Conservation (phyloP, 2,797 vertebrate species). For the Falco novaeseelandiae region DNA sequence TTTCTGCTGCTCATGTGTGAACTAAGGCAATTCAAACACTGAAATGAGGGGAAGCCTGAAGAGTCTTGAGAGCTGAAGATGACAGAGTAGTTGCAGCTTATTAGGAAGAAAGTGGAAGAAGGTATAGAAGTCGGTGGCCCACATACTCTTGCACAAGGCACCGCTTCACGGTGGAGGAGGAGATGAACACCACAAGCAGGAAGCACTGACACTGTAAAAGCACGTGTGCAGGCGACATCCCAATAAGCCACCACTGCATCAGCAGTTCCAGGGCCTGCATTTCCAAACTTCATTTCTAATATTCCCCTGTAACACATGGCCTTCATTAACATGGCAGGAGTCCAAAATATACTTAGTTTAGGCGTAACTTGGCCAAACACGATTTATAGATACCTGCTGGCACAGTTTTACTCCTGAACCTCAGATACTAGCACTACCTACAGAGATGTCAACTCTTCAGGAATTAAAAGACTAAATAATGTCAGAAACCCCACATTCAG, state of each 20-base stretch:
- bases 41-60: neutral
- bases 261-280: neutral
- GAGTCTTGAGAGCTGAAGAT: neutral
- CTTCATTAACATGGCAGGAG: neutral
- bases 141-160: neutral
- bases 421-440: neutral
- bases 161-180: neutral
- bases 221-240: neutral
- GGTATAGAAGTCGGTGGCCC: neutral
- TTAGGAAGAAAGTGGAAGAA: neutral
- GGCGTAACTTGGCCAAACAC: neutral
- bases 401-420: neutral
- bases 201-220: neutral
- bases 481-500: neutral
- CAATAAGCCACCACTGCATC: neutral
- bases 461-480: neutral
- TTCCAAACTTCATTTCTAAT: neutral
- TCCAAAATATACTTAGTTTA: neutral
- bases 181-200: neutral
- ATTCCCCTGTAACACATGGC: neutral
- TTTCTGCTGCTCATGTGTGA: neutral
- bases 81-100: neutral
- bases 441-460: neutral
- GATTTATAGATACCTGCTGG: neutral
- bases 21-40: neutral